Percentiles rank a stretch among this genome's conserved stretches.
These are phyloP conservation scores for Brassicogethes aeneus DNA, from an alignment of 2,888 invertebrate species.

Conservation along the genomic window DNA sequence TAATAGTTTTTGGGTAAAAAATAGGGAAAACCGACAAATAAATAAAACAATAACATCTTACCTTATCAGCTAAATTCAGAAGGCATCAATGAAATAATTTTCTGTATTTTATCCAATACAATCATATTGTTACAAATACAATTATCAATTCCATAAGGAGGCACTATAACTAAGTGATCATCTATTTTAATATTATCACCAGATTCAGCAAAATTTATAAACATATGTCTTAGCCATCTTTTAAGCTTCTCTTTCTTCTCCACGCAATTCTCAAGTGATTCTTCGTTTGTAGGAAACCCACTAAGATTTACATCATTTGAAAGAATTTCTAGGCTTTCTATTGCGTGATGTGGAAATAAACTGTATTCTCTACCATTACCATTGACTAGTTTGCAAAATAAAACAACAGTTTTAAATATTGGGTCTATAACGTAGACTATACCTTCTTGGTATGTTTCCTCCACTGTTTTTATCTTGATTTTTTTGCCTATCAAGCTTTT, in stretches of 20 bases:
- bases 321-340: conserved; percentile 24
- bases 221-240: conserved; percentile 34
- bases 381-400: conserved; percentile 16
- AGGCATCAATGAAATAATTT: conserved; percentile 35
- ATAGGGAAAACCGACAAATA: no score
- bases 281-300: conserved; percentile 4
- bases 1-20: no score
- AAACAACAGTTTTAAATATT: conserved; percentile 30
- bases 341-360: conserved; percentile 26
- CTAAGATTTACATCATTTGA: conserved; percentile 18
- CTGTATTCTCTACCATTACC: conserved; percentile 1
- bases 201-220: conserved; percentile 32
- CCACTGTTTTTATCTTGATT: conserved; percentile 26
- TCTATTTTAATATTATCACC: conserved; percentile 34
- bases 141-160: conserved; percentile 36
- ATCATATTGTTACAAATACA: conserved; percentile 37
- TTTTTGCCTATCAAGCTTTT: conserved; percentile 29
- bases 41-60: no score
- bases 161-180: conserved; percentile 33
- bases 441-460: conserved; percentile 28
- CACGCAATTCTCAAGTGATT: conserved; percentile 6
- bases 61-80: no score
- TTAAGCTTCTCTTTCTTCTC: conserved; percentile 24
- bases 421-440: conserved; percentile 34
- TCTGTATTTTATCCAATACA: conserved; percentile 34